These are phyloP conservation scores for Isaurus tuberculatus DNA, from an alignment of 92 coral and sea anemone species.

Conservation along the genomic window DNA sequence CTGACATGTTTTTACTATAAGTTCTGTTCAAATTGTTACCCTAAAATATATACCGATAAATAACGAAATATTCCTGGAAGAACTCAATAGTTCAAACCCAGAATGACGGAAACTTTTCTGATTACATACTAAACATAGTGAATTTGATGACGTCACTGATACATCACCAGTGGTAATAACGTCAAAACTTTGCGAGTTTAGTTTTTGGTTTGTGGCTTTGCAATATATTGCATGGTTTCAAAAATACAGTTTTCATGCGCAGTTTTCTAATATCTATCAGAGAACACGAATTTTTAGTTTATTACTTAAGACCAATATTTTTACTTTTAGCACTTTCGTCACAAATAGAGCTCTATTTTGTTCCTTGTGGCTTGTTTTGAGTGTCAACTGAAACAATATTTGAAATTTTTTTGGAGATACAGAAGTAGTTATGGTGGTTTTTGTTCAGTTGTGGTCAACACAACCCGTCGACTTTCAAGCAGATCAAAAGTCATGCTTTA, in stretches of 20 bases:
- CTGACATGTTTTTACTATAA: background rate
- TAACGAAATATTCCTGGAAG: background rate
- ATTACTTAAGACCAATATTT: background rate
- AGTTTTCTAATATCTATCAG: background rate
- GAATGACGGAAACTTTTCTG: background rate
- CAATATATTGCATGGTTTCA: background rate
- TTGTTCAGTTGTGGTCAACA: no score
- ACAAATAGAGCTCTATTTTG: no score
- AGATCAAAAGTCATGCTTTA: no score
- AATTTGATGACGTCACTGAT: background rate
- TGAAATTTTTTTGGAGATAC: no score
- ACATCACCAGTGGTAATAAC: background rate
- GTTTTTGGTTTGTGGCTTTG: background rate
- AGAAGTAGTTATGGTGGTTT: no score
- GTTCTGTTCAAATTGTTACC: background rate
- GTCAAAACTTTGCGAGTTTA: background rate
- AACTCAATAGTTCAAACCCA: background rate
- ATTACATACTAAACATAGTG: background rate
- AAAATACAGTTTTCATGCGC: background rate
- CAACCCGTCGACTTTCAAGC: no score
- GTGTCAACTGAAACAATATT: no score
- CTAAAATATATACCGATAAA: background rate
- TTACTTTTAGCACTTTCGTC: no score
- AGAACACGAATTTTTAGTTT: background rate
- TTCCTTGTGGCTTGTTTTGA: no score